Percentiles rank a stretch among this genome's conserved stretches.
Evolutionary conservation across 1,140 invertebrate species (phyloP).

Genomic region (Bombus breviceps): DNA sequence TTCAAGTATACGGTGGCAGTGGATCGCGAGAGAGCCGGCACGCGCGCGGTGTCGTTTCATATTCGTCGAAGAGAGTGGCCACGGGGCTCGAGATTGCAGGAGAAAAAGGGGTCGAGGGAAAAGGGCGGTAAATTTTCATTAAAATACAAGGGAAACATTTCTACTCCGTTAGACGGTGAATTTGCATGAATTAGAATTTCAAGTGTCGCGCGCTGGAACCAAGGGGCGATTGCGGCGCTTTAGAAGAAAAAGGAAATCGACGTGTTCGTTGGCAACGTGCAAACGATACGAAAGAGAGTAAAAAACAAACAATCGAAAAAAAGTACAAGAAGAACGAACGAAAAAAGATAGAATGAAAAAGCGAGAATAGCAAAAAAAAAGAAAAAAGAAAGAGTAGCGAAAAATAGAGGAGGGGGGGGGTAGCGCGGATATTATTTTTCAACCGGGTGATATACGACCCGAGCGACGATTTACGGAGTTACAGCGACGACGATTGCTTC

Average conservation of each 20-base stretch:
- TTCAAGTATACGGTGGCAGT: conserved; percentile 18
- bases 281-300: not conserved
- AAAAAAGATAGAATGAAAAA: not conserved
- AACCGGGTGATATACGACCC: conserved; percentile 63
- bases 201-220: conserved; percentile 57
- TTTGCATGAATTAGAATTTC: conserved; percentile 69
- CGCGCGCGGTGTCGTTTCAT: conserved; percentile 44
- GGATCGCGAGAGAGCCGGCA: conserved; percentile 2
- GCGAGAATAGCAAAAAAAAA: not conserved
- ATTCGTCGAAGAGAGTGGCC: conserved; percentile 48
- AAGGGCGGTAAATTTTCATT: conserved; percentile 58
- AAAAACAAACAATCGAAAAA: conserved; percentile 6
- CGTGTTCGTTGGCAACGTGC: conserved; percentile 26
- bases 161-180: conserved; percentile 63
- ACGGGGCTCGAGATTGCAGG: conserved; percentile 20
- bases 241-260: conserved; percentile 68
- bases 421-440: conserved; percentile 67
- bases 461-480: conserved; percentile 67
- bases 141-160: conserved; percentile 65
- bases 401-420: not conserved
- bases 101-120: not conserved
- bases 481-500: conserved; percentile 63
- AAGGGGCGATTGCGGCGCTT: conserved; percentile 41
- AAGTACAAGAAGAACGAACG: not conserved
- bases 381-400: not conserved